phyloP scores from a whole-genome alignment of 2,797 vertebrate genomes.

The Vespertilio murinus region DNA sequence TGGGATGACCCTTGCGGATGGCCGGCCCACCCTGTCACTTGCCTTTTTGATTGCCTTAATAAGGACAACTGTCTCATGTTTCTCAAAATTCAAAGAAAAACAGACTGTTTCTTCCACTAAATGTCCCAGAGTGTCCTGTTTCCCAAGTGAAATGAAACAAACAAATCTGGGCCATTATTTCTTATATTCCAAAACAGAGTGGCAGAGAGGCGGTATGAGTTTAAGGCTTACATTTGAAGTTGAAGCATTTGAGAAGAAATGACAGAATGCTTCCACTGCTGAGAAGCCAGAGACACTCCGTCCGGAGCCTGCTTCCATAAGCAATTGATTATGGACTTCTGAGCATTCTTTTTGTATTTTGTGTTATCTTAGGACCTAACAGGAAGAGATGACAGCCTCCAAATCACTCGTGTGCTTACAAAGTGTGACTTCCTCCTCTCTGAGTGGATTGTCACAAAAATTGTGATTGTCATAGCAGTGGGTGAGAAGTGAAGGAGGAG shows the following conservation, averaged over 20 bases:
- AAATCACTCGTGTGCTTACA: neutral
- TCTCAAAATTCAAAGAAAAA: conserved; percentile 15
- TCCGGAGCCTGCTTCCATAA: accelerated
- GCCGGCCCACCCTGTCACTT: neutral
- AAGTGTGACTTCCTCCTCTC: neutral
- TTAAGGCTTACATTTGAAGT: neutral
- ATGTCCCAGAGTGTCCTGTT: neutral
- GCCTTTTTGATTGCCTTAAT: neutral
- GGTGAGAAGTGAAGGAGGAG: accelerated
- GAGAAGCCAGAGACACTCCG: accelerated
- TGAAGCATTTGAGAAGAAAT: neutral
- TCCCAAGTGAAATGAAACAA: neutral
- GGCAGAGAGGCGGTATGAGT: accelerated
- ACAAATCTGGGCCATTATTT: neutral
- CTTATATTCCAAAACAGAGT: neutral
- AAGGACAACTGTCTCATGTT: neutral
- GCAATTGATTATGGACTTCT: accelerated
- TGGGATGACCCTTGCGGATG: neutral
- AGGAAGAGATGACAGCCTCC: neutral
- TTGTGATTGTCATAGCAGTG: too few relatives aligned
- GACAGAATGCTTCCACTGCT: accelerated
- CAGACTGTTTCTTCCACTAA: neutral
- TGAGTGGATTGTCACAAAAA: neutral
- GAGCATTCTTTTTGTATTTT: neutral
- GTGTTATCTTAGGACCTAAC: neutral